Base-by-base conservation (phyloP, 1,140 invertebrate species). In the Lepidostoma basale region DNA sequence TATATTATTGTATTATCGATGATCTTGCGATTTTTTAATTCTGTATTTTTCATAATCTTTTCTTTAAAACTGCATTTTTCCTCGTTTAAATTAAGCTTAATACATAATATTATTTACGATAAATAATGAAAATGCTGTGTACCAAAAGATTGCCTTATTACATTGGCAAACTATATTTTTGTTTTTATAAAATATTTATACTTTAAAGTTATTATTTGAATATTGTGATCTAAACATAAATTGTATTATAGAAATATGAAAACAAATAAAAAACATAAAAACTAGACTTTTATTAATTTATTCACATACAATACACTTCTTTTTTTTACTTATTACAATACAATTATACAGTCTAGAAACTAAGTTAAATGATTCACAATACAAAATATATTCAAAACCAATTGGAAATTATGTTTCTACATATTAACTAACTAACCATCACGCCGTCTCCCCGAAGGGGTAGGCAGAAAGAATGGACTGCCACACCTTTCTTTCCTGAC, bases 211-310 rank as follows among this genome's bases (percentile, higher is more conserved):
- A 62, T 62, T 14, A 62, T 42, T 62, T 40, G 12, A 62, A 62
- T 45, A 40, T 62, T 42, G 58, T 42, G 58, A 40, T 62, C 42
- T 25, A 45, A 60, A 45, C 36, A 40, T 49, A 49, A 22, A 58
- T n/a, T 62, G 20, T 62, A 42, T 42, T 62, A 42, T 40, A 62
- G 25, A 62, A 44, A 66, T 56, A 42, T 58, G 18, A 58, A 66
- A 58, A 30, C 18, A 66, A 56, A 39, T 40, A 56, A 66, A 56
- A 66, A 58, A 56, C 26, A 66, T 56, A 54, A 56, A 16, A 66
- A 56, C 26, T 20, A n/a, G n/a, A n/a, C n/a, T n/a, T n/a, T n/a
- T n/a, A n/a, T n/a, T n/a, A n/a, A n/a, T n/a, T n/a, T n/a, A n/a
- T n/a, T n/a, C n/a, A n/a, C n/a, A n/a, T n/a, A n/a, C n/a, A n/a